Percentiles rank a stretch among this genome's conserved stretches.
Conservation (phyloP, 2,888 invertebrate genomes). For the Drosophila glabriapex region DNA sequence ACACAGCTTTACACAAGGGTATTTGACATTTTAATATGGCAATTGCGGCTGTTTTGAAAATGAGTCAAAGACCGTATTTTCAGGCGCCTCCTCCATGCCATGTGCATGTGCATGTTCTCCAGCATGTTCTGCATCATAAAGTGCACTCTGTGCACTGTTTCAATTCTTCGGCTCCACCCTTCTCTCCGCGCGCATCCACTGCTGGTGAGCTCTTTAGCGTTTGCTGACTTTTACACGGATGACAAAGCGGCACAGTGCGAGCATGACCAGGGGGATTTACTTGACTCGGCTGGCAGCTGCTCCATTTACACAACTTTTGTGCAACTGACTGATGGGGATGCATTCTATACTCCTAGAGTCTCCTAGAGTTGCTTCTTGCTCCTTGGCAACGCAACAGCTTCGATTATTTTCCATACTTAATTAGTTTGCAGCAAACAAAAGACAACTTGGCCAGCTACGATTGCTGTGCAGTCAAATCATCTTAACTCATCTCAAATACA, state of each 20-base stretch:
- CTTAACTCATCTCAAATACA: slow-evolving; percentile 15
- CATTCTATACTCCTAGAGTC: background rate
- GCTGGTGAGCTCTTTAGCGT: slow-evolving; percentile 73
- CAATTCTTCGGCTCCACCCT: background rate
- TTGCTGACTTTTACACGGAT: slow-evolving; percentile 71
- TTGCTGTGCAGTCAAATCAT: slow-evolving; percentile 2
- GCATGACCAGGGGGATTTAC: slow-evolving; percentile 30
- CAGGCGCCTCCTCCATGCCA: slow-evolving; percentile 30
- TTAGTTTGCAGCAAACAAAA: slow-evolving; percentile 37
- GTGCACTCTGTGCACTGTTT: slow-evolving; percentile 42
- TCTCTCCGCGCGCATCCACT: slow-evolving; percentile 2
- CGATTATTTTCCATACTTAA: slow-evolving; percentile 53
- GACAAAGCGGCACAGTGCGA: slow-evolving; percentile 23
- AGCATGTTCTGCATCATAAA: slow-evolving; percentile 61
- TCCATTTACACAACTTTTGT: slow-evolving; percentile 54
- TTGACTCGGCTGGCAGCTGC: slow-evolving; percentile 48
- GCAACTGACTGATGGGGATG: slow-evolving; percentile 32
- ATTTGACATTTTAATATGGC: slow-evolving; percentile 33
- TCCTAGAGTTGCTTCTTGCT: slow-evolving; percentile 1
- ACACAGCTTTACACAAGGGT: slow-evolving; percentile 22
- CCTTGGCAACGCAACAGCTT: background rate
- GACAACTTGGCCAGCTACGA: slow-evolving; percentile 14
- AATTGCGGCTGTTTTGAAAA: slow-evolving; percentile 25
- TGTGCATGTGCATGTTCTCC: slow-evolving; percentile 13
- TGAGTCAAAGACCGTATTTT: slow-evolving; percentile 63